Evolutionary conservation across 2,797 vertebrate species (phyloP).

Genomic region (Adrianichthys oophorus): DNA sequence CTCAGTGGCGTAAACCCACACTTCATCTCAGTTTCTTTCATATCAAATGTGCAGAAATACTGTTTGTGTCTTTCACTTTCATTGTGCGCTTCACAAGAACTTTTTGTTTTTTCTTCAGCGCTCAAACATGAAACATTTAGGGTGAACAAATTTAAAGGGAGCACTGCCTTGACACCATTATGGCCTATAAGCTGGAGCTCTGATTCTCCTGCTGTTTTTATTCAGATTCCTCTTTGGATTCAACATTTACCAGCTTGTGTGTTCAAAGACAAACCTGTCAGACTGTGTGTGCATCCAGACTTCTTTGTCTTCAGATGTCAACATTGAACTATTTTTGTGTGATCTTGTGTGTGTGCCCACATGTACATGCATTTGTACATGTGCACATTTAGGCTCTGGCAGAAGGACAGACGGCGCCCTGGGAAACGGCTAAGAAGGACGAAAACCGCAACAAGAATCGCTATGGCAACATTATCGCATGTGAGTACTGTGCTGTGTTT

Average conservation of each 20-base stretch:
- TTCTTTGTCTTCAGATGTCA: slow-evolving; percentile 21
- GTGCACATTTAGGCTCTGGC: slow-evolving; percentile 84
- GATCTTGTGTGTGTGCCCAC: slow-evolving; percentile 10
- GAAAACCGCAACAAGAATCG: slow-evolving; percentile 98
- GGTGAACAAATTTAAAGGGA: background rate
- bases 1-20: slow-evolving; percentile 6
- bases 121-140: too few relatives aligned
- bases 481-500: slow-evolving; percentile 79
- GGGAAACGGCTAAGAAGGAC: slow-evolving; percentile 97
- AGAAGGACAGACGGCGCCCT: slow-evolving; percentile 94
- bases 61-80: background rate
- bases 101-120: too few relatives aligned
- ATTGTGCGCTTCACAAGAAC: too few relatives aligned
- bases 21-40: background rate
- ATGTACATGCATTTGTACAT: slow-evolving; percentile 10
- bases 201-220: slow-evolving; percentile 32
- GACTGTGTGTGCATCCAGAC: slow-evolving; percentile 48
- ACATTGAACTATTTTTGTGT: slow-evolving; percentile 19
- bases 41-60: background rate
- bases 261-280: slow-evolving; percentile 28
- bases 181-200: background rate
- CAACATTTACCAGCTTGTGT: slow-evolving; percentile 31
- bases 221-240: slow-evolving; percentile 46
- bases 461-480: slow-evolving; percentile 99
- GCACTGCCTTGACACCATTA: background rate